Evolutionary conservation across 2,113 vertebrate species (phyloP).

Genomic region (Vireo altiloquus): DNA sequence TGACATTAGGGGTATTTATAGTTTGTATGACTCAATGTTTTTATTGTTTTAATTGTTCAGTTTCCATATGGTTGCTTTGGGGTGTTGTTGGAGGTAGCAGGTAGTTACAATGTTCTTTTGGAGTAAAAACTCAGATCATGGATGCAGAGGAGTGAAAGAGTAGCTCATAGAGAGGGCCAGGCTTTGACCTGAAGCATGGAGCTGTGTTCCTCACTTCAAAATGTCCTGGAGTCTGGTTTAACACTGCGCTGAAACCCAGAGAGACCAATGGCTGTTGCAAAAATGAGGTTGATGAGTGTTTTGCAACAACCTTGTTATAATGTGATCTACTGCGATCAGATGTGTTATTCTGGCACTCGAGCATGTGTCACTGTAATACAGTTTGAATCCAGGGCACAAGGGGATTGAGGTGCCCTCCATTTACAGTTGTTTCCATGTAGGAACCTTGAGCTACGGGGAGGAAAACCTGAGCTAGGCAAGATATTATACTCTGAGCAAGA

Average conservation of each 20-base stretch:
- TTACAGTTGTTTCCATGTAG: conserved; percentile 52
- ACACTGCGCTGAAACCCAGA: neutral
- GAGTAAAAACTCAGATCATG: neutral
- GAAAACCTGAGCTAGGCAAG: neutral
- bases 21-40: neutral
- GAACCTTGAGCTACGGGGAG: conserved; percentile 12
- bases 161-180: neutral
- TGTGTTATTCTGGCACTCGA: conserved; percentile 39
- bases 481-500: neutral
- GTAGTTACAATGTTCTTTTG: neutral
- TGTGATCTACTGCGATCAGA: neutral
- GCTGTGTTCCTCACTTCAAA: neutral
- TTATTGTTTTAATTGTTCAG: neutral
- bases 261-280: neutral
- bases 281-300: neutral
- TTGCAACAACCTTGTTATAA: conserved; percentile 21
- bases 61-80: neutral
- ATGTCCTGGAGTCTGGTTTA: neutral
- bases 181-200: neutral
- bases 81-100: neutral
- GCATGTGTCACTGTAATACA: conserved; percentile 32
- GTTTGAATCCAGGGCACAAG: conserved; percentile 1
- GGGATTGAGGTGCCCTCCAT: conserved; percentile 26
- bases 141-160: neutral
- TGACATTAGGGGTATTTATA: neutral